phyloP scores from a whole-genome alignment of 2,113 vertebrate genomes.

The Calyptommatus sinebrachiatus region DNA sequence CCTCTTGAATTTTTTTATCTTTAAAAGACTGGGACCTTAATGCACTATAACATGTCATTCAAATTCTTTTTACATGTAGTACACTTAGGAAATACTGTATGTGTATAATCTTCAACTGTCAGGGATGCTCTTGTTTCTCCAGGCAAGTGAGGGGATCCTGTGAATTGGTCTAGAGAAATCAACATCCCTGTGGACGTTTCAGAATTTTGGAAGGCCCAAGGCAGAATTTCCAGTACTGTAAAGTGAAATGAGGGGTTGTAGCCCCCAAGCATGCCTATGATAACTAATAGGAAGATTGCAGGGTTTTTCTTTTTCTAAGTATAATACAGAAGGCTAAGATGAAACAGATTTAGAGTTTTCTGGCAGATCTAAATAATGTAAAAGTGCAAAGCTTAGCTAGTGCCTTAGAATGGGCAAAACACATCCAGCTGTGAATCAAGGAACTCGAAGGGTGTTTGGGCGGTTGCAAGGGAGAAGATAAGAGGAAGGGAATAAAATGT shows the following conservation, averaged over 20 bases:
- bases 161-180: constrained; percentile 54
- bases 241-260: constrained; percentile 64
- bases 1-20: not conserved
- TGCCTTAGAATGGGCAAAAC: constrained; percentile 58
- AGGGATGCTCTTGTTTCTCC: constrained; percentile 51
- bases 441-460: constrained; percentile 50
- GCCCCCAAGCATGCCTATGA: constrained; percentile 63
- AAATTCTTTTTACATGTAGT: constrained; percentile 13
- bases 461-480: constrained; percentile 45
- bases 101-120: constrained; percentile 39
- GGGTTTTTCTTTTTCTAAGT: constrained; percentile 29
- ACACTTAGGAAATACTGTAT: constrained; percentile 33
- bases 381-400: constrained; percentile 63
- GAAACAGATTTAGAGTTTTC: constrained; percentile 69
- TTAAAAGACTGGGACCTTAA: constrained; percentile 12
- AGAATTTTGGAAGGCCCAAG: constrained; percentile 61
- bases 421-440: constrained; percentile 59
- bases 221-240: constrained; percentile 63
- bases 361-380: constrained; percentile 74
- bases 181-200: constrained; percentile 60
- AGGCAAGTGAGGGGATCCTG: constrained; percentile 57
- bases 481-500: constrained; percentile 17
- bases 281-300: constrained; percentile 63
- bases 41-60: not conserved
- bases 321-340: constrained; percentile 67